A percentile compares a stretch with the other conserved stretches of the same genome.
These are phyloP conservation scores for Enteromius argenteus DNA, from an alignment of 2,797 vertebrate species.

Conservation along the genomic window DNA sequence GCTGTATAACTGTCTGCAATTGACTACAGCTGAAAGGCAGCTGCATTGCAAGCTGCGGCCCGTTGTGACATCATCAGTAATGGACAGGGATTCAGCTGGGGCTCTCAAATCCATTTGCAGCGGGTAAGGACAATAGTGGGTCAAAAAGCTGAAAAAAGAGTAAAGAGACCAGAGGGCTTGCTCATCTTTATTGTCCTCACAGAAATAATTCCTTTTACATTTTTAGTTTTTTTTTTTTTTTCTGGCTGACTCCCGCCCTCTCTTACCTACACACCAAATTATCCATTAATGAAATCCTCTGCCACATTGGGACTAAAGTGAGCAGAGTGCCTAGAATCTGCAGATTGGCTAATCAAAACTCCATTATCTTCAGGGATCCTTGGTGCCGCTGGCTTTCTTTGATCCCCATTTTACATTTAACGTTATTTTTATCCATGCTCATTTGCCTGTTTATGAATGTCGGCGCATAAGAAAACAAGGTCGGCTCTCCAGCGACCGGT, in stretches of 20 bases:
- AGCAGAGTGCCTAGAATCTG: slow-evolving; percentile 41
- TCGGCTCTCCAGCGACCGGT: slow-evolving; percentile 5
- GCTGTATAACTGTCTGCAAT: neutral
- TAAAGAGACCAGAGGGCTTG: neutral
- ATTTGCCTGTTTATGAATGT: slow-evolving; percentile 57
- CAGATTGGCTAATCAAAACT: slow-evolving; percentile 71
- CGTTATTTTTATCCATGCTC: slow-evolving; percentile 51
- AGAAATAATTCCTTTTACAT: slow-evolving; percentile 39
- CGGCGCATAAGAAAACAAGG: slow-evolving; percentile 44
- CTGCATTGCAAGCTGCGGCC: neutral
- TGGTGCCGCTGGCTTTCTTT: slow-evolving; percentile 52
- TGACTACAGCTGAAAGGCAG: neutral
- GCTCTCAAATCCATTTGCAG: neutral
- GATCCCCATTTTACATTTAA: slow-evolving; percentile 59
- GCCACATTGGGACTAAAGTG: slow-evolving; percentile 56
- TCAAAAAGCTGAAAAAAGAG: slow-evolving; percentile 7
- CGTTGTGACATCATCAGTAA: slow-evolving; percentile 12
- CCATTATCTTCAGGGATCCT: slow-evolving; percentile 58
- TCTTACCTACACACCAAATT: slow-evolving; percentile 47
- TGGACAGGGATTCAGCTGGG: neutral
- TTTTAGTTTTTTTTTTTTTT: neutral
- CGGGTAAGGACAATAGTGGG: neutral
- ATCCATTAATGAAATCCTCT: slow-evolving; percentile 61
- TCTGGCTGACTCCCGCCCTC: neutral
- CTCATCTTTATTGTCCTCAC: slow-evolving; percentile 46